A percentile compares a stretch with the other conserved stretches of the same genome.
These are phyloP conservation scores for Platichthys stellatus DNA, from an alignment of 2,113 vertebrate species.

Conservation along the genomic window DNA sequence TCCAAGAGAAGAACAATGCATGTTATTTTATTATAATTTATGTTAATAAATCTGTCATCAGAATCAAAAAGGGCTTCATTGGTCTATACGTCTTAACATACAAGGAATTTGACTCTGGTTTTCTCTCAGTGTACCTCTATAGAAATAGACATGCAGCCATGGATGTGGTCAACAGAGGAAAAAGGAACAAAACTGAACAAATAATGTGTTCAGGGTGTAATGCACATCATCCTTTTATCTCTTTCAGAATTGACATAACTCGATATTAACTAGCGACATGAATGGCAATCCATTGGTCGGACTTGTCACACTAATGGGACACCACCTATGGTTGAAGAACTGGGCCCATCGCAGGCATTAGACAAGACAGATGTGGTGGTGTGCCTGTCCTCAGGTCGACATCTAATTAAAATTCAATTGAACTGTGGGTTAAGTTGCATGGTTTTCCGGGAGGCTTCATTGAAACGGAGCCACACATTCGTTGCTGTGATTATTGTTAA, in stretches of 20 bases:
- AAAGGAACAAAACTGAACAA: too few relatives aligned
- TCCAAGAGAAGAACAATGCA: too few relatives aligned
- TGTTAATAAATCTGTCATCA: too few relatives aligned
- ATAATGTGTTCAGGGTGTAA: neutral
- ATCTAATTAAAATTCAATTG: constrained; percentile 48
- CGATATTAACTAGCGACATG: neutral
- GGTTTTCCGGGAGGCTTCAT: constrained; percentile 12
- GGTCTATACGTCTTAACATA: too few relatives aligned
- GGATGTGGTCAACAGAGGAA: too few relatives aligned
- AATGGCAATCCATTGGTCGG: neutral
- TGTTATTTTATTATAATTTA: too few relatives aligned
- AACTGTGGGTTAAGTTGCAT: constrained; percentile 1
- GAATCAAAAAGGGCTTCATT: too few relatives aligned
- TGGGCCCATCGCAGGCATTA: constrained; percentile 27
- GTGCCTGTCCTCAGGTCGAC: constrained; percentile 44
- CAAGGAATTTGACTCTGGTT: too few relatives aligned
- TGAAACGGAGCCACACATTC: constrained; percentile 24
- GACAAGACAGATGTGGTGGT: constrained; percentile 21
- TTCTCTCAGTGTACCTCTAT: too few relatives aligned
- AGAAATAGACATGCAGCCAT: too few relatives aligned
- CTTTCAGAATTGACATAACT: neutral
- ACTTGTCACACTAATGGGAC: neutral
- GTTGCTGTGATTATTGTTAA: constrained; percentile 39
- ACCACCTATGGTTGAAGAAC: neutral
- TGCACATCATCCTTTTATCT: neutral